Conservation (phyloP, 2,888 invertebrate species). For the Baccha elongata region DNA sequence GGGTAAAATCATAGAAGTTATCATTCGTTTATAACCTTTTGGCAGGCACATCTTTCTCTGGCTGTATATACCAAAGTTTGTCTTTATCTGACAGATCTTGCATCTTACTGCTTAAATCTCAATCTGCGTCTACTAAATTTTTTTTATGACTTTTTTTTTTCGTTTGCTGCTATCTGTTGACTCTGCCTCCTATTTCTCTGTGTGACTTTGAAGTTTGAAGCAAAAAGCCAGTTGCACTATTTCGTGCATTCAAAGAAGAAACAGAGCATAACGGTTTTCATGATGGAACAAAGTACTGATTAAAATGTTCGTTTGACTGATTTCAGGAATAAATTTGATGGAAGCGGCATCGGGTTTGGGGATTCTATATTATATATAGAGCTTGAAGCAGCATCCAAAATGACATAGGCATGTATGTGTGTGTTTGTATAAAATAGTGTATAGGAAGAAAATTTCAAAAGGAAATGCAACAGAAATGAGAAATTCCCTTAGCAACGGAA, state of each 20-base stretch:
- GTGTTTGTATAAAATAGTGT: no score
- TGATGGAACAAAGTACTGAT: conserved; percentile 54
- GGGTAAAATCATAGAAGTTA: conserved; percentile 42
- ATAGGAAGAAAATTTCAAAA: conserved; percentile 27
- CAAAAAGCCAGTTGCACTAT: conserved; percentile 5
- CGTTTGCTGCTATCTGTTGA: conserved; percentile 6
- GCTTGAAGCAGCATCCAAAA: background rate
- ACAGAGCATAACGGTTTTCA: conserved; percentile 38
- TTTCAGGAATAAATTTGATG: conserved; percentile 48
- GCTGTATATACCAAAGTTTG: conserved; percentile 32
- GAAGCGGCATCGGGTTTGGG: background rate
- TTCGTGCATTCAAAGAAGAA: conserved; percentile 22
- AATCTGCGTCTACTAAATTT: conserved; percentile 28
- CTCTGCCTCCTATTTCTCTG: conserved; percentile 24
- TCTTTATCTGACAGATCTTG: conserved; percentile 57
- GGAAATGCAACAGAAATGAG: conserved; percentile 47
- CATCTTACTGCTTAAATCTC: conserved; percentile 43
- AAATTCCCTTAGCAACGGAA: conserved; percentile 39
- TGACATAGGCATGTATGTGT: background rate
- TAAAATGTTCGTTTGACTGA: conserved; percentile 71
- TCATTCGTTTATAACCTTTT: conserved; percentile 47
- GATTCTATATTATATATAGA: background rate
- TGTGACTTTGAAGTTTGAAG: background rate
- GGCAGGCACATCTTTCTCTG: conserved; percentile 14
- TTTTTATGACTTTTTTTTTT: background rate